Base-by-base conservation (phyloP, 92 coral and sea anemone genomes). In the Ricordea florida region DNA sequence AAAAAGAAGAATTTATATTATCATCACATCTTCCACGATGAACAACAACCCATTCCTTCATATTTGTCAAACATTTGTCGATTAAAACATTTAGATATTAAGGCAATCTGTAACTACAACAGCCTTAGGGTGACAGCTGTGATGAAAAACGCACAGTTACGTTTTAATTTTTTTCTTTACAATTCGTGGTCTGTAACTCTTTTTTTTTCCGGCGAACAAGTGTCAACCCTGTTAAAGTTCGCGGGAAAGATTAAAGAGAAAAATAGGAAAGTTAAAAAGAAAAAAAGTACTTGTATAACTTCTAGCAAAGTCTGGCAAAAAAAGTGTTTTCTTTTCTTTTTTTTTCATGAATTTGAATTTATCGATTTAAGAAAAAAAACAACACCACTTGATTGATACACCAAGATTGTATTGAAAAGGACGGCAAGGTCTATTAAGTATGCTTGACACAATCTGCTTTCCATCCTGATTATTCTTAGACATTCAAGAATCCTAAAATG, bases 301-400 rank as follows among this genome's bases (percentile, higher is more conserved):
- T 64, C 57, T 64, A 64, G 72, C 15, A 64, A 42, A 64, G 38
- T 64, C 40, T 42, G 41, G 57, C 4, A 33, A 50, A 49, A 70
- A 53, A 37, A 40, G 23, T 72, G 61, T 18, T 80, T 80, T 21
- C 55, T 59, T 84, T 84, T 75, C 43, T 76, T 56, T 36, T 49
- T 76, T n/a, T 34, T 76, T 83, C 62, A 66, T 31, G 84, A 83
- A 57, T 83, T 52, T 45, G 72, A 68, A 64, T 41, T 40, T 64
- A n/a, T 9, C 28, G 35, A n/a, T n/a, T n/a, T n/a, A n/a, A n/a
- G 7, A 22, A 3, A 22, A 10, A 10, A 10, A 2, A 49, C 22
- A 7, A 49, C 57, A 49, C 57, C 21, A 65, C 50, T 65, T 65
- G 32, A 42, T 65, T 41, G n/a, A n/a, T n/a, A 65, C 21, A 65